phyloP scores from a whole-genome alignment of 2,888 invertebrate genomes.

The Electrophaes corylata region DNA sequence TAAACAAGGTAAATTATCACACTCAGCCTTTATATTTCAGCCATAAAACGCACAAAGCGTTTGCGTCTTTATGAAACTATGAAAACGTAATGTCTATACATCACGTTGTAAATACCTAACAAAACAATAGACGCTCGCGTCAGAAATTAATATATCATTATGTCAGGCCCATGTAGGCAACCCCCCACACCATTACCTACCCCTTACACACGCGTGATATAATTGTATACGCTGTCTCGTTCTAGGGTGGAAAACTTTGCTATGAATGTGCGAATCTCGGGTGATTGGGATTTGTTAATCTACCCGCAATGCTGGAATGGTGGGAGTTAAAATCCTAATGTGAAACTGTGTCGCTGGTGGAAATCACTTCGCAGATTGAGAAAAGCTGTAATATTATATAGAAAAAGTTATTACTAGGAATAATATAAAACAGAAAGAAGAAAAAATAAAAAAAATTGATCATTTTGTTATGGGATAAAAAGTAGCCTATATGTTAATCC shows the following conservation, averaged over 20 bases:
- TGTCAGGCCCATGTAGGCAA: slow-evolving; percentile 77
- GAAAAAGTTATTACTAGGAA: no score
- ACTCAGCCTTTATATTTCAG: slow-evolving; percentile 55
- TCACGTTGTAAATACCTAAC: slow-evolving; percentile 81
- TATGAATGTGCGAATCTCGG: slow-evolving; percentile 73
- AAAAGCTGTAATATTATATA: not conserved
- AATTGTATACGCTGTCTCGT: slow-evolving; percentile 42
- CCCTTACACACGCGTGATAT: slow-evolving; percentile 42
- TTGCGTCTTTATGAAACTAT: slow-evolving; percentile 80
- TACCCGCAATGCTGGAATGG: slow-evolving; percentile 61
- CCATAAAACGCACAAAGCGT: slow-evolving; percentile 77
- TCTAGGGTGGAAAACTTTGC: slow-evolving; percentile 70
- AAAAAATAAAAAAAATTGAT: no score
- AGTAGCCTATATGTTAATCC: no score
- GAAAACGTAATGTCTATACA: slow-evolving; percentile 83
- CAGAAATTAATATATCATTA: slow-evolving; percentile 85
- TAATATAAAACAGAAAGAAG: no score
- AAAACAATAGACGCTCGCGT: slow-evolving; percentile 80
- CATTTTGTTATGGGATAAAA: no score
- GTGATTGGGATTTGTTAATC: slow-evolving; percentile 82
- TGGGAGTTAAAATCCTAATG: slow-evolving; percentile 75
- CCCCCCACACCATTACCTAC: slow-evolving; percentile 53
- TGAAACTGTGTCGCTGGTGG: slow-evolving; percentile 45
- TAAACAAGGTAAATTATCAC: slow-evolving; percentile 65
- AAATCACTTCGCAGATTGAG: slow-evolving; percentile 11